Evolutionary conservation across 2,888 invertebrate genomes (phyloP).

Genomic region (Allophyes oxyacanthae): DNA sequence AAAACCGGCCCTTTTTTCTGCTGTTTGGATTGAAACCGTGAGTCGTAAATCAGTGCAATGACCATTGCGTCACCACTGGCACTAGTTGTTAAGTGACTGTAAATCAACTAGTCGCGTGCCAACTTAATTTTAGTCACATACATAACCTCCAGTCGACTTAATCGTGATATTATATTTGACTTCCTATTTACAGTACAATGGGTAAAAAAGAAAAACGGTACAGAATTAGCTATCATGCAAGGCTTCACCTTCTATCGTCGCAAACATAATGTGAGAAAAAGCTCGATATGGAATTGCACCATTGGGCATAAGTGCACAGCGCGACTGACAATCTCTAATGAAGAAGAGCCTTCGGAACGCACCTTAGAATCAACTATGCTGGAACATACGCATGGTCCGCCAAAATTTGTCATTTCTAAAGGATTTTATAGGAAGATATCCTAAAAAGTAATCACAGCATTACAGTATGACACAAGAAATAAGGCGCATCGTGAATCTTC

Average conservation of each 20-base stretch:
- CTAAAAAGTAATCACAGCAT: too few relatives aligned
- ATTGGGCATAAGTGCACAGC: slow-evolving; percentile 1
- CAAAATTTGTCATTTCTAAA: slow-evolving; percentile 26
- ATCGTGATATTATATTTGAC: too few relatives aligned
- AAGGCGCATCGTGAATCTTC: too few relatives aligned
- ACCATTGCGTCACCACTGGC: too few relatives aligned
- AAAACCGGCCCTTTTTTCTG: too few relatives aligned
- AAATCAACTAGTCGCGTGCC: too few relatives aligned
- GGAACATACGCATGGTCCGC: slow-evolving; percentile 37
- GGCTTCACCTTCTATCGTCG: slow-evolving; percentile 23
- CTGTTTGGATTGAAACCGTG: too few relatives aligned
- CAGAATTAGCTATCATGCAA: slow-evolving; percentile 45
- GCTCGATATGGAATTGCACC: slow-evolving; percentile 42
- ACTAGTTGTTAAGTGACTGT: too few relatives aligned
- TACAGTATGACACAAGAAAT: too few relatives aligned
- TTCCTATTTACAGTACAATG: slow-evolving; percentile 9
- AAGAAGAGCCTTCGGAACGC: neutral
- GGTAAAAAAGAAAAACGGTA: slow-evolving; percentile 41
- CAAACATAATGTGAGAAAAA: neutral
- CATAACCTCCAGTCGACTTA: too few relatives aligned
- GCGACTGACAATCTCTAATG: slow-evolving; percentile 16
- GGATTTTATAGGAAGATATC: slow-evolving; percentile 17
- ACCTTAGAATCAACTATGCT: slow-evolving; percentile 7
- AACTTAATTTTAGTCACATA: too few relatives aligned
- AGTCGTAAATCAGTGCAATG: too few relatives aligned